Conservation (phyloP, 2,113 vertebrate species). For the Malurus melanocephalus region DNA sequence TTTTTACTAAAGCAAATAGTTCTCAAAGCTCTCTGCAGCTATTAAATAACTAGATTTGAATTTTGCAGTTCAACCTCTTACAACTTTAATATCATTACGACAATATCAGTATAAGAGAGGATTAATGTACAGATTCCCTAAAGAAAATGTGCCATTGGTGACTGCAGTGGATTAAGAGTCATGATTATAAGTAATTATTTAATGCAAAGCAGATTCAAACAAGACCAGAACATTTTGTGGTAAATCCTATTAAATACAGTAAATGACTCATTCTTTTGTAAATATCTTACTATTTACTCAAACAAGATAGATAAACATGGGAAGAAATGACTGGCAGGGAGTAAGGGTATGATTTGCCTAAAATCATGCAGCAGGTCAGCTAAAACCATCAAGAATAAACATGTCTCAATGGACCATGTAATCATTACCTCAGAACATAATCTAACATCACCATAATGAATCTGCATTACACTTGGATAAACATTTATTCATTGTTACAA, state of each 20-base stretch:
- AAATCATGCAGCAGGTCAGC: background rate
- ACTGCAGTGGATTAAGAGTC: slow-evolving; percentile 6
- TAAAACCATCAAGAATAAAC: background rate
- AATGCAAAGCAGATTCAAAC: background rate
- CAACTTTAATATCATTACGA: background rate
- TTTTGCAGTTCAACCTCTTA: slow-evolving; percentile 21
- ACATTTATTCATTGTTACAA: slow-evolving; percentile 14
- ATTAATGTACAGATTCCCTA: slow-evolving; percentile 27
- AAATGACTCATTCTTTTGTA: background rate
- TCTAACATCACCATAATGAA: background rate
- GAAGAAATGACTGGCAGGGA: background rate
- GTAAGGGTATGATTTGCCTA: background rate
- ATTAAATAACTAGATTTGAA: background rate
- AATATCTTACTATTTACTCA: background rate
- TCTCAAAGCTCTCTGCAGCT: background rate
- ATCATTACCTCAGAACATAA: slow-evolving; percentile 17
- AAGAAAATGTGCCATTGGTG: background rate
- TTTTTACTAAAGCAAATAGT: background rate
- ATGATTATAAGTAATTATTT: slow-evolving; percentile 19
- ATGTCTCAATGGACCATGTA: background rate
- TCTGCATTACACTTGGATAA: slow-evolving; percentile 32
- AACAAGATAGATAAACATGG: background rate
- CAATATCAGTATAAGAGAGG: background rate
- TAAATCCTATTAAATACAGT: slow-evolving; percentile 29
- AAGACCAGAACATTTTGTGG: slow-evolving; percentile 4